Conservation (phyloP, 2,113 vertebrate species). For the Coreoperca whiteheadi region DNA sequence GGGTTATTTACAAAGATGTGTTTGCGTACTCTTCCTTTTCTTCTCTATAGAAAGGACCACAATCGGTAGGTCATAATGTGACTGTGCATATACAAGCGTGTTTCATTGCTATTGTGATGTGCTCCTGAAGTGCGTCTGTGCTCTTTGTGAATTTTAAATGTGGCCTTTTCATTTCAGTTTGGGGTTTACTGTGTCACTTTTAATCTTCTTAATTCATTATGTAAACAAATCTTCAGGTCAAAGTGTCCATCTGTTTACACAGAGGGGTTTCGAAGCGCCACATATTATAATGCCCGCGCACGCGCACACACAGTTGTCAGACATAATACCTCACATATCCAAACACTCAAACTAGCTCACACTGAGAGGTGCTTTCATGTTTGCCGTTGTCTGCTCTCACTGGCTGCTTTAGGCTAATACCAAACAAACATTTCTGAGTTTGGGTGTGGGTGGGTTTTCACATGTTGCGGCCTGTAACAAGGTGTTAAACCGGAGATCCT, state of each 20-base stretch:
- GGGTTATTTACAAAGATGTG: neutral
- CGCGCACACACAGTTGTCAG: slow-evolving; percentile 4
- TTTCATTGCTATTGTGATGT: neutral
- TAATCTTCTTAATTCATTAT: slow-evolving; percentile 48
- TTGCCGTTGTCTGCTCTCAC: slow-evolving; percentile 14
- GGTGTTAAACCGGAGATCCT: neutral
- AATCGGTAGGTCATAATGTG: neutral
- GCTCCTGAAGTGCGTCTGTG: neutral
- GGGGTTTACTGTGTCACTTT: slow-evolving; percentile 32
- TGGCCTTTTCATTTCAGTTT: neutral
- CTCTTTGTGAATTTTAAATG: slow-evolving; percentile 34
- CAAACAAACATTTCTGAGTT: slow-evolving; percentile 17
- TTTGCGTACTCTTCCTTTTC: neutral
- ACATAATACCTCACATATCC: slow-evolving; percentile 4
- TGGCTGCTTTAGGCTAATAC: slow-evolving; percentile 35
- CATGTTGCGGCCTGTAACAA: neutral
- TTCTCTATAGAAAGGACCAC: neutral
- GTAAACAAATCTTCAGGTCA: slow-evolving; percentile 56
- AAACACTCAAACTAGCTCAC: neutral
- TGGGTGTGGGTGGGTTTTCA: slow-evolving; percentile 2
- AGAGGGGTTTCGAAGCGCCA: neutral
- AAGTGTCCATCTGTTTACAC: slow-evolving; percentile 33
- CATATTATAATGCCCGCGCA: neutral
- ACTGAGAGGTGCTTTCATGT: slow-evolving; percentile 44
- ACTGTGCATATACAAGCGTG: neutral